Evolutionary conservation across 1,140 invertebrate species (phyloP), one percentile per base, ranked within the genome.

Genomic region (Pseudomyrmex concolor): DNA sequence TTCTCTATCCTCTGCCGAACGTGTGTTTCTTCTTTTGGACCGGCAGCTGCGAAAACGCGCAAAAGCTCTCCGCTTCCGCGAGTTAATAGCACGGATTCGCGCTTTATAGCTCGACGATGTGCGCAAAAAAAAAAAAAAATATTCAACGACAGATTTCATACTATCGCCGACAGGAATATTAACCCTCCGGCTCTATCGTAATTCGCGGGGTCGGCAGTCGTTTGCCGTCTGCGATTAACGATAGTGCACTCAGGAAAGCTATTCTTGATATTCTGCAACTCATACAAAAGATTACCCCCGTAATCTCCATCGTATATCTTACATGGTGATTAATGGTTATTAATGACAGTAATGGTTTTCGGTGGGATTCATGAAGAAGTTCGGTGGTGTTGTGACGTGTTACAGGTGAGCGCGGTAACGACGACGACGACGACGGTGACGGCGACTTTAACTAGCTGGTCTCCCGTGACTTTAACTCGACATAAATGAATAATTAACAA

Each of bases 51-150:
- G 45, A 4, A 45, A 17, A n/a, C 43, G 22, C 43, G 12, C 72
- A n/a, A 10, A 10, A 34, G 34, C 34, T 34, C 34, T 34, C 22
- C 45, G 51, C 50, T 60, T 59, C 67, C 50, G 66, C 72, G 62
- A n/a, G 48, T 81, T 82, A 84, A 88, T 80, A 72, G 76, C 55
- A 76, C 67, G 77, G 83, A 87, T 87, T 78, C 70, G 54, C 60
- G 34, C 19, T 34, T 13, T 8, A 34, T 15, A 17, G 63, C 19
- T 45, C 54, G 15, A 7, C 55, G 43, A 12, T 15, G 12, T 12
- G 25, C 45, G 34, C n/a, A 13, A 17, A 5, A 50, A 72, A 72
- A 81, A 60, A 62, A 59, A 25, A 25, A 25, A 25, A 34, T 15
- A 43, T 19, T 22, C 71, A 54, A n/a, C 54, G 81, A 83, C 73